Percentiles rank a stretch among this genome's conserved stretches.
These are phyloP conservation scores for Saccostrea cuccullata DNA, from an alignment of 1,140 invertebrate species.

Conservation along the genomic window DNA sequence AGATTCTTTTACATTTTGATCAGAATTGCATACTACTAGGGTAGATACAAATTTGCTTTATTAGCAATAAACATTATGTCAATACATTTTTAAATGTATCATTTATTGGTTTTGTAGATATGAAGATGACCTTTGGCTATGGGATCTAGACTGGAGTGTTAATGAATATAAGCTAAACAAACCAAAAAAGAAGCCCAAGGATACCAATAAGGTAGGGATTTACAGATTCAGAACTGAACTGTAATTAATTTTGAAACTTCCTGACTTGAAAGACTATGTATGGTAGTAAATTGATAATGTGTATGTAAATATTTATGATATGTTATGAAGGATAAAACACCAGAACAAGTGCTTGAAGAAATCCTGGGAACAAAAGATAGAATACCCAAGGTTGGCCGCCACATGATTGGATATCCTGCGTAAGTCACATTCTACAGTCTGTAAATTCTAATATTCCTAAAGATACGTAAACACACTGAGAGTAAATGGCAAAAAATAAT, in stretches of 20 bases:
- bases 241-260: too few relatives aligned
- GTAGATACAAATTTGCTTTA: too few relatives aligned
- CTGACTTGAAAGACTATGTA: background rate
- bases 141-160: constrained; percentile 90
- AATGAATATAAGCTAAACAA: constrained; percentile 23
- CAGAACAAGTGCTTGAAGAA: constrained; percentile 61
- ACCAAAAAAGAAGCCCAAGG: constrained; percentile 6
- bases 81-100: too few relatives aligned
- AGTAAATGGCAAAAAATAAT: too few relatives aligned
- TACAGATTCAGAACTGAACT: too few relatives aligned
- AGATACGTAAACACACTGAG: too few relatives aligned
- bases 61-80: too few relatives aligned
- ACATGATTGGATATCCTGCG: constrained; percentile 73
- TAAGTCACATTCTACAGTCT: constrained; percentile 53
- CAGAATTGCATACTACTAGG: too few relatives aligned
- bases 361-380: constrained; percentile 64
- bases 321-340: constrained; percentile 15
- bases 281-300: background rate
- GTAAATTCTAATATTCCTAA: background rate
- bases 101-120: constrained; percentile 79
- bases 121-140: constrained; percentile 94
- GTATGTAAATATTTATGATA: background rate
- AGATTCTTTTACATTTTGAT: too few relatives aligned
- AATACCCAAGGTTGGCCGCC: constrained; percentile 65
- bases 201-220: background rate